Evolutionary conservation across 2,113 vertebrate species (phyloP), one percentile per base, ranked within the genome.

Genomic region (Barbus barbus): DNA sequence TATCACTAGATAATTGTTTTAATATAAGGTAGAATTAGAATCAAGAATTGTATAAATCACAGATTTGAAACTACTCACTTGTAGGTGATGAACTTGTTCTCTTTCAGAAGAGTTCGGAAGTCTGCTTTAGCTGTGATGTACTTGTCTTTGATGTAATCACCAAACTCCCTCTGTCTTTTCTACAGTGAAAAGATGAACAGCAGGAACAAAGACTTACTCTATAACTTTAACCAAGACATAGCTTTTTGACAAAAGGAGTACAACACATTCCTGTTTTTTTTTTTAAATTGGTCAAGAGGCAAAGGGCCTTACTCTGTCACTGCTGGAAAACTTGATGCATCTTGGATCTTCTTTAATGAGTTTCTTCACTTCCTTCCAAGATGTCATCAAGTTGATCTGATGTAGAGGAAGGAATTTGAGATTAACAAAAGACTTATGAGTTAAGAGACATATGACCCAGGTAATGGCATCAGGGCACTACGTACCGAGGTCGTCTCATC

Each of bases 21-120:
- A 9, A 18, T 65, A 65, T 18, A 65, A 14, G 26, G 28, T 31
- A 65, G 0, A 1, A 18, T 65, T 65, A 18, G 26, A 63, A 36
- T 22, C 63, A 1, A 9, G 18, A 18, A 22, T 69, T 69, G 3
- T 14, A 63, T 16, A 31, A n/a, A 31, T 63, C 61, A 63, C 7
- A 41, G 9, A 36, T 69, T 8, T 69, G 16, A 41, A 76, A 51
- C 41, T 38, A 22, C 95, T 83, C 63, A 96, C 96, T 95, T 96
- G 86, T 97, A 97, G 0, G 96, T 97, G 88, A 97, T 96, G 85
- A 97, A 97, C 94, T 97, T 97, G 91, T 95, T 97, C 92, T 97
- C 96, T 76, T 97, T 97, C 91, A 97, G 89, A 36, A 97, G 94
- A 0, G 96, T 96, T 80, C 96, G 92, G 91, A 97, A 97, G 92